phyloP scores from a whole-genome alignment of 2,113 vertebrate species.

The Burhinus oedicnemus region DNA sequence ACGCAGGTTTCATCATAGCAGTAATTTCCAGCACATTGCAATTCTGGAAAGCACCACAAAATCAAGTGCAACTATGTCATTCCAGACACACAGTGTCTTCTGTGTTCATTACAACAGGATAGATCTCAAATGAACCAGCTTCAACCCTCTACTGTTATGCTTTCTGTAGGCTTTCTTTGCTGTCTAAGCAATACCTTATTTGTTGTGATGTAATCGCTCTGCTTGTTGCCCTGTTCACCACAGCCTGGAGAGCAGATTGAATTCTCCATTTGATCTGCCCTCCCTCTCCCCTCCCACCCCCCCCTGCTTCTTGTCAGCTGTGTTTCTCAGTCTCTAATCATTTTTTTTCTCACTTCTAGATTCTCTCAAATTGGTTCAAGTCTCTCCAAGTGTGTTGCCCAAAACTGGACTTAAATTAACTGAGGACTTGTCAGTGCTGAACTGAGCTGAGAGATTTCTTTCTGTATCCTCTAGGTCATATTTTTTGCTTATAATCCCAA shows the following conservation, averaged over 20 bases:
- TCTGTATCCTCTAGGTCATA: neutral
- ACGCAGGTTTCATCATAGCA: neutral
- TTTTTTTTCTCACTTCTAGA: neutral
- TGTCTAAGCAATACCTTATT: neutral
- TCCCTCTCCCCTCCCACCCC: too few species aligned
- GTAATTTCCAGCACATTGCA: neutral
- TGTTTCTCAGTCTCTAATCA: neutral
- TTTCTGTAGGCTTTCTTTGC: neutral
- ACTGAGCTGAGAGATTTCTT: neutral
- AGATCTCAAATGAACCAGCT: neutral
- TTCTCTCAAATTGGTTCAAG: neutral
- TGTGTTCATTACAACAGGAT: neutral
- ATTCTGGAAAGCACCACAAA: neutral
- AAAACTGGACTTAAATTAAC: constrained; percentile 29
- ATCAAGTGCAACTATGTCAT: neutral
- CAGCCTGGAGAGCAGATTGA: neutral
- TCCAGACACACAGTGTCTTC: neutral
- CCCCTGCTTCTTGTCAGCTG: neutral
- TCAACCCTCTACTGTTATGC: neutral
- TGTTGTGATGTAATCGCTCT: neutral
- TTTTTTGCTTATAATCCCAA: constrained; percentile 20
- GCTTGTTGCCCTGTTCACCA: neutral
- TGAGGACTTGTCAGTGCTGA: neutral
- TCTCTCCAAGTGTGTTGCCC: neutral
- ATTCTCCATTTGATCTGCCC: neutral